phyloP scores from a whole-genome alignment of 1,140 invertebrate genomes.

The Bombus superbus region DNA sequence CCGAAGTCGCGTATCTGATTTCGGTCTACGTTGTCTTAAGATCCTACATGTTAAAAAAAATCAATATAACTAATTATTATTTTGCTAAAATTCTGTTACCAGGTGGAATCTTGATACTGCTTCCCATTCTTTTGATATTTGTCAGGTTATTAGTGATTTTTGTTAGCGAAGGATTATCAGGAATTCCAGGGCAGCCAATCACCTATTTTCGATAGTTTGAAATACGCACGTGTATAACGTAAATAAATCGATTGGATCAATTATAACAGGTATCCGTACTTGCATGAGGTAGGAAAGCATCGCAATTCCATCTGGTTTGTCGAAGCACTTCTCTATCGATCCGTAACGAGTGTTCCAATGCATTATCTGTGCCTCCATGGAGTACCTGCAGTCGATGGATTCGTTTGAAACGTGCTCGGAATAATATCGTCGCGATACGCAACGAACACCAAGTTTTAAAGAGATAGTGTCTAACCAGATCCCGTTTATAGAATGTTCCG shows the following conservation, averaged over 20 bases:
- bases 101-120: constrained; percentile 65
- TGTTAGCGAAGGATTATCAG: constrained; percentile 78
- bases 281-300: constrained; percentile 69
- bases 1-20: no score
- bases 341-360: constrained; percentile 91
- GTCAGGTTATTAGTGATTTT: constrained; percentile 74
- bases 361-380: constrained; percentile 90
- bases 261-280: constrained; percentile 36
- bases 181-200: constrained; percentile 68
- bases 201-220: constrained; percentile 51
- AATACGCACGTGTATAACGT: not conserved
- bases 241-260: not conserved
- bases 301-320: constrained; percentile 89
- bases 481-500: constrained; percentile 87
- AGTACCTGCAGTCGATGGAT: constrained; percentile 81
- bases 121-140: constrained; percentile 73
- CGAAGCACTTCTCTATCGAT: constrained; percentile 87
- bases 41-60: no score
- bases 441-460: not conserved
- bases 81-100: constrained; percentile 58
- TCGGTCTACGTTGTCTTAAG: no score
- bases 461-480: constrained; percentile 55
- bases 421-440: no score
- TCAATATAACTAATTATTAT: no score
- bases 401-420: not conserved